Evolutionary conservation across 2,797 vertebrate species (phyloP).

Genomic region (Phrynocephalus forsythii): DNA sequence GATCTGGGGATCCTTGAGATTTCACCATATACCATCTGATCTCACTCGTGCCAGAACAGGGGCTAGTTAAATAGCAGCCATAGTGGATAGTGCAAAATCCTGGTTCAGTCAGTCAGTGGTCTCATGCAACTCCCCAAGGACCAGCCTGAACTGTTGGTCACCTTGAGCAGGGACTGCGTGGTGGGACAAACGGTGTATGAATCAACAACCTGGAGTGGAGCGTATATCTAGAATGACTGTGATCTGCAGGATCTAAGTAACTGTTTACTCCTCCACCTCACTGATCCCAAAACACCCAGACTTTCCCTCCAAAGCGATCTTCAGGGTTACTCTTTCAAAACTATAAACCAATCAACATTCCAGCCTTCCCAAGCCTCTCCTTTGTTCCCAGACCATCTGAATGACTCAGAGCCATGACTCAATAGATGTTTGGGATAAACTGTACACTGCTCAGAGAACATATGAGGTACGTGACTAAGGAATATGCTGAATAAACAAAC

Average conservation of each 20-base stretch:
- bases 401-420: constrained; percentile 7
- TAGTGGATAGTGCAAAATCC: background rate
- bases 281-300: background rate
- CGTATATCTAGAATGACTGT: background rate
- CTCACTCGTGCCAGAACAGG: background rate
- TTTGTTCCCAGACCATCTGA: background rate
- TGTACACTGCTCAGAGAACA: background rate
- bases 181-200: background rate
- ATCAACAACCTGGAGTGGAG: background rate
- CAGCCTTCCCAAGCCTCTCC: background rate
- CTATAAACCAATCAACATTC: constrained; percentile 11
- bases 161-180: background rate
- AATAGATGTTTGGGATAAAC: background rate
- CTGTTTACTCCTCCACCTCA: background rate
- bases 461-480: background rate
- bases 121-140: background rate
- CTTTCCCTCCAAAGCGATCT: background rate
- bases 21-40: background rate
- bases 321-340: background rate
- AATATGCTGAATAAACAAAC: background rate
- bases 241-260: background rate
- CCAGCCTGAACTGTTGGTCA: background rate
- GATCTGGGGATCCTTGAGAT: background rate
- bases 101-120: background rate
- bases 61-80: background rate